Evolutionary conservation across 2,888 invertebrate species (phyloP), one percentile per base, ranked within the genome.

Genomic region (Cerceris rybyensis): DNA sequence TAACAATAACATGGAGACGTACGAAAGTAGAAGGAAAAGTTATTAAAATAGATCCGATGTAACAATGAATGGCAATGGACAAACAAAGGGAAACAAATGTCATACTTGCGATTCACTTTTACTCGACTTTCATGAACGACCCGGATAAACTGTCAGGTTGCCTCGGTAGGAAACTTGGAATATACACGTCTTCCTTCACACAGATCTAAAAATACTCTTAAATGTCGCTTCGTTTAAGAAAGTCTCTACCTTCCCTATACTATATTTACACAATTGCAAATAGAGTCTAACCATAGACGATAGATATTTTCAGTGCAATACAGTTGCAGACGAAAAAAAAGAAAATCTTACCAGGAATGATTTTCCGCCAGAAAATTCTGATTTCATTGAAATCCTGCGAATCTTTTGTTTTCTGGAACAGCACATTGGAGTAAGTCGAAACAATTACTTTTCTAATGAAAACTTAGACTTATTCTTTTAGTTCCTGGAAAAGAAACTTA

Each of bases 281-380:
- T 70, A 64, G 60, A 72, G 9, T 57, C 61, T 77, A 76, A 52
- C 66, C 59, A 17, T 55, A 70, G 66, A 75, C 58, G 66, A 66
- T 75, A 75, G 61, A 76, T 80, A 76, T 73, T 75, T 75, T 75
- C 72, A 81, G 78, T 81, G 78, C 78, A 75, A 82, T 68, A 78
- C 28, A 28, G 28, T 28, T 28, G 1, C 28, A 28, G 4, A 28
- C 28, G 28, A 28, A 28, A 28, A 28, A 28, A 28, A 1, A 28
- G 1, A 28, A 28, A 1, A 28, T 28, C 28, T 28, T 28, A 28
- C 28, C 1, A 28, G 28, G 28, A 28, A 28, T 28, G 28, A 28
- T 28, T 28, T 4, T 28, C 28, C 28, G 28, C 28, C 28, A 4
- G 28, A 28, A 28, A 28, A 28, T 28, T 28, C 28, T 28, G 28